These are phyloP conservation scores for Avahi laniger DNA, from an alignment of 2,797 vertebrate genomes.

Conservation along the genomic window DNA sequence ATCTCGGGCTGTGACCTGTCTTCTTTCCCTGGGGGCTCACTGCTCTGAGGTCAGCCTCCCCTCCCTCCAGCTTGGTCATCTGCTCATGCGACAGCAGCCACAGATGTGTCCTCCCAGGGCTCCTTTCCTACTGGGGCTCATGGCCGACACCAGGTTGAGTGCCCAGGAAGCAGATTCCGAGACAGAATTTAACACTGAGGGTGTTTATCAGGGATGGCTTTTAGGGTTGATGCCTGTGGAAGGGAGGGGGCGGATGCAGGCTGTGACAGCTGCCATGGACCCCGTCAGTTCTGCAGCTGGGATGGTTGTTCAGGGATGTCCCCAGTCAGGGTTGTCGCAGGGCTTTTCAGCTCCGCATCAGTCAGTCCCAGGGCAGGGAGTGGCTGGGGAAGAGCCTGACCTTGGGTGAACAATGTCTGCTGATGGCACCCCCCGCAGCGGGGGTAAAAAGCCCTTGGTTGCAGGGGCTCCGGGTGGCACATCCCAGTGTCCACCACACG, in stretches of 20 bases:
- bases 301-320: no score
- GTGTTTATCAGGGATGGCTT: neutral
- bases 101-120: neutral
- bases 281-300: neutral
- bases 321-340: no score
- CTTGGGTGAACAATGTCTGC: no score
- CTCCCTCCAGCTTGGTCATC: neutral
- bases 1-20: neutral
- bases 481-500: rapidly evolving
- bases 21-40: neutral
- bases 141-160: neutral
- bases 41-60: neutral
- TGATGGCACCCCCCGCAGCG: no score
- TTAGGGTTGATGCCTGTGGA: neutral
- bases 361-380: neutral
- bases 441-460: neutral
- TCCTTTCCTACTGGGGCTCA: neutral
- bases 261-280: neutral
- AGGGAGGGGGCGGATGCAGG: neutral
- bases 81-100: rapidly evolving
- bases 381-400: rapidly evolving
- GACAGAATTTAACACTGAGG: neutral
- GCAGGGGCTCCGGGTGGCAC: neutral
- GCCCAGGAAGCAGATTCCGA: neutral
- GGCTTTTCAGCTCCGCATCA: neutral